Base-by-base conservation (phyloP, 2,888 invertebrate species). In the Tenthredo mesomela region DNA sequence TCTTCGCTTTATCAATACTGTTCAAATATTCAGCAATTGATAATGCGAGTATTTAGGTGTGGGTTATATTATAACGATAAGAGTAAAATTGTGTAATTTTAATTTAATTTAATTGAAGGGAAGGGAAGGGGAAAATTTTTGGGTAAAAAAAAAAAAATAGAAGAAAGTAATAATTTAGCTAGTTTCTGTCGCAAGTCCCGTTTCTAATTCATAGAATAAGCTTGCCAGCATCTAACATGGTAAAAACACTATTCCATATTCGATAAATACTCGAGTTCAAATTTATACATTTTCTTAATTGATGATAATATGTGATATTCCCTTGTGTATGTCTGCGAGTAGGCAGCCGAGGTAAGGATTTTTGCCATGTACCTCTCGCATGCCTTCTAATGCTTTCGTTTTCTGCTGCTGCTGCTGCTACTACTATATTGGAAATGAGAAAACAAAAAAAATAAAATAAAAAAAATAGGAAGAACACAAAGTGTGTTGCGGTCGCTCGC, bases 311-410 rank as follows among this genome's bases (percentile, higher is more conserved):
- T 84, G 77, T 85, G 78, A 86, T 84, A 85, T 87, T 88, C 85
- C 88, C 82, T 85, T 88, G 80, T 85, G 86, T 88, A 88, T 89
- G 86, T 87, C 87, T 89, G 87, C 87, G 88, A 88, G 88, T 87
- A 90, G 91, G 90, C 91, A 90, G 89, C 87, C 89, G 86, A 91
- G 91, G 91, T 91, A 90, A 91, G 91, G 86, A 88, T 88, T 87
- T 88, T 86, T 85, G 82, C 86, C 86, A 87, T 84, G 75, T 86
- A 85, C n/a, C n/a, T 75, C 25, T 54, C 33, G 47, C 77, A 85
- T 73, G 33, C 58, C 29, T 84, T 84, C 67, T 37, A 67, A 78
- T 65, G 85, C 77, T 58, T 84, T 84, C 70, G 73, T 84, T 78
- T 54, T 82, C n/a, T 54, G 29, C 54, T 54, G n/a, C 33, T n/a